phyloP scores from a whole-genome alignment of 1,140 invertebrate genomes.

The Armadillidium nasatum region DNA sequence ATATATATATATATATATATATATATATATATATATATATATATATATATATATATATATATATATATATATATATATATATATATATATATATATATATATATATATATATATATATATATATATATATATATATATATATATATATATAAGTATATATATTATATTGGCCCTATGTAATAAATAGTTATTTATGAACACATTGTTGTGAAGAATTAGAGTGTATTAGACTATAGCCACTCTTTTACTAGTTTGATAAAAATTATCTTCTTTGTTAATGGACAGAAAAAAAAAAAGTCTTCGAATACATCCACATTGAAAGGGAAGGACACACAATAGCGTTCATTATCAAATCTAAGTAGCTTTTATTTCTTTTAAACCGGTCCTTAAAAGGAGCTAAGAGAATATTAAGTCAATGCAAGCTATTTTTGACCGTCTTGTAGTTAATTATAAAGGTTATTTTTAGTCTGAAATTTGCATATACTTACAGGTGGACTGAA shows the following conservation, averaged over 20 bases:
- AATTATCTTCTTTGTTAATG: slow-evolving; percentile 5
- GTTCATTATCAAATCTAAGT: slow-evolving; percentile 1
- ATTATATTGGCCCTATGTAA: background rate
- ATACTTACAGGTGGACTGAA: background rate
- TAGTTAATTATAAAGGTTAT: background rate
- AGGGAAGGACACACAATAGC: background rate
- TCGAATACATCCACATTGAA: too few relatives aligned
- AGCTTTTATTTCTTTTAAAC: background rate
- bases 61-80: slow-evolving; percentile 23
- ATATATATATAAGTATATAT: slow-evolving; percentile 11
- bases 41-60: slow-evolving; percentile 21
- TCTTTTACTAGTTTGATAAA: background rate
- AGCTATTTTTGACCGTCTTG: background rate
- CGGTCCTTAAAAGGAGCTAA: too few relatives aligned
- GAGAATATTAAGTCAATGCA: too few relatives aligned
- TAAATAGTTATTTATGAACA: background rate
- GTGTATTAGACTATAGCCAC: background rate
- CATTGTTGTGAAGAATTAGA: background rate
- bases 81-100: slow-evolving; percentile 12
- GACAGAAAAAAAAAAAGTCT: background rate
- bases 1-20: slow-evolving; percentile 29
- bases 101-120: slow-evolving; percentile 25
- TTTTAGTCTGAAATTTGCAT: background rate
- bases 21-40: slow-evolving; percentile 28
- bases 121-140: slow-evolving; percentile 21